Evolutionary conservation across 2,113 vertebrate species (phyloP).

Genomic region (Cavia aperea): DNA sequence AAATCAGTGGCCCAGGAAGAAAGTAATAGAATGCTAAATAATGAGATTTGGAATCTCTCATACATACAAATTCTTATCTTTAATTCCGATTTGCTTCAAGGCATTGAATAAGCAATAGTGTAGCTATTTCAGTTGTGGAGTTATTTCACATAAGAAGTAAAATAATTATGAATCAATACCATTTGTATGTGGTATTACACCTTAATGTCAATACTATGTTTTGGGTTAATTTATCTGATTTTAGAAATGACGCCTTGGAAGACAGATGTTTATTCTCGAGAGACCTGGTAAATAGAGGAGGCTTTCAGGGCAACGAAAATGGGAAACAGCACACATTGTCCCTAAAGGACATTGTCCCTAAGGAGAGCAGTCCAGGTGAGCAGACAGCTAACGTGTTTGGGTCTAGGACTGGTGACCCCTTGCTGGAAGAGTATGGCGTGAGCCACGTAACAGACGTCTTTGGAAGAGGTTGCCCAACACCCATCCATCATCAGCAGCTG

Average conservation of each 20-base stretch:
- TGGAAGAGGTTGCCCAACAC: not conserved
- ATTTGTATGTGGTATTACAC: not conserved
- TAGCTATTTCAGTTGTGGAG: not conserved
- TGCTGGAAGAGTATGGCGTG: not conserved
- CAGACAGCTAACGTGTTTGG: no score
- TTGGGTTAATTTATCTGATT: not conserved
- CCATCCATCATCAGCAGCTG: not conserved
- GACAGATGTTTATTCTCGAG: not conserved
- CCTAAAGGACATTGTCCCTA: not conserved
- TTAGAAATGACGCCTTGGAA: not conserved
- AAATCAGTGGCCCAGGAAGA: not conserved
- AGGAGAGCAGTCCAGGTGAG: not conserved
- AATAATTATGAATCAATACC: not conserved
- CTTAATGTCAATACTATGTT: not conserved
- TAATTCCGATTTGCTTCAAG: not conserved
- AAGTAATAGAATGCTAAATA: not conserved
- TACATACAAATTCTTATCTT: not conserved
- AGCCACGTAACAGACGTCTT: not conserved
- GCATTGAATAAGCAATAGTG: not conserved
- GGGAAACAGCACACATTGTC: not conserved
- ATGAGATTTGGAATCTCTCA: not conserved
- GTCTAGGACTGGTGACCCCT: not conserved
- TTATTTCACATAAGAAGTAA: slow-evolving; percentile 3
- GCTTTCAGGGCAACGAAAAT: not conserved
- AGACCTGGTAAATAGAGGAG: not conserved